These are phyloP conservation scores for Pseudopleuronectes americanus DNA, from an alignment of 2,797 vertebrate genomes.

Conservation along the genomic window DNA sequence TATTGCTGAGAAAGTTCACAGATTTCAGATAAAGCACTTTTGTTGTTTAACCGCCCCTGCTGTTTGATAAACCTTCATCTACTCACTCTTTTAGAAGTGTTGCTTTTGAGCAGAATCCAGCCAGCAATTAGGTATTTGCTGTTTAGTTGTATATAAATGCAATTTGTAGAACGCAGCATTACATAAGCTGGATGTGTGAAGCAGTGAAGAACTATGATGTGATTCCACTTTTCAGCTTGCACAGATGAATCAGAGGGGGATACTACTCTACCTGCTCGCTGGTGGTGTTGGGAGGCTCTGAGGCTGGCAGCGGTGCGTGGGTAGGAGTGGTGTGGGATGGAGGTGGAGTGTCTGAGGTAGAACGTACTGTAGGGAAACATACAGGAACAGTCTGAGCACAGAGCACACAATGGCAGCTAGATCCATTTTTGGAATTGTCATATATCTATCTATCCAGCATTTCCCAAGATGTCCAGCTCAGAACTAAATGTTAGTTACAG, in stretches of 20 bases:
- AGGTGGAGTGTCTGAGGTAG: conserved; percentile 39
- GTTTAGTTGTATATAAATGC: not conserved
- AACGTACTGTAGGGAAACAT: conserved; percentile 36
- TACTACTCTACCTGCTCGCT: conserved; percentile 61
- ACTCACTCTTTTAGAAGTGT: too few relatives aligned
- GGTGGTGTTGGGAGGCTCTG: conserved; percentile 36
- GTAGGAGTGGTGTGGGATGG: conserved; percentile 56
- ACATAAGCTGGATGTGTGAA: not conserved
- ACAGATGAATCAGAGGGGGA: conserved; percentile 7
- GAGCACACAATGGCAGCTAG: not conserved
- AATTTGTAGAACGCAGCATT: not conserved
- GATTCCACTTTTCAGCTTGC: not conserved
- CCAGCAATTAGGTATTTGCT: too few relatives aligned
- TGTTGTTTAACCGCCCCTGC: too few relatives aligned
- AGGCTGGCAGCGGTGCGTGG: conserved; percentile 4
- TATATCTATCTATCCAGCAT: too few relatives aligned
- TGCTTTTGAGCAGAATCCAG: too few relatives aligned
- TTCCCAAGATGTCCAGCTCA: too few relatives aligned
- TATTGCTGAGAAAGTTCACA: too few relatives aligned
- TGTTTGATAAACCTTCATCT: too few relatives aligned
- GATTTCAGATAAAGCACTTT: too few relatives aligned
- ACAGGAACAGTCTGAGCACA: conserved; percentile 14
- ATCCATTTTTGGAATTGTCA: not conserved
- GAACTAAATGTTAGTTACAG: too few relatives aligned
- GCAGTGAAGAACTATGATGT: too few relatives aligned